phyloP scores from a whole-genome alignment of 2,888 invertebrate genomes.

The Lasius platythorax region DNA sequence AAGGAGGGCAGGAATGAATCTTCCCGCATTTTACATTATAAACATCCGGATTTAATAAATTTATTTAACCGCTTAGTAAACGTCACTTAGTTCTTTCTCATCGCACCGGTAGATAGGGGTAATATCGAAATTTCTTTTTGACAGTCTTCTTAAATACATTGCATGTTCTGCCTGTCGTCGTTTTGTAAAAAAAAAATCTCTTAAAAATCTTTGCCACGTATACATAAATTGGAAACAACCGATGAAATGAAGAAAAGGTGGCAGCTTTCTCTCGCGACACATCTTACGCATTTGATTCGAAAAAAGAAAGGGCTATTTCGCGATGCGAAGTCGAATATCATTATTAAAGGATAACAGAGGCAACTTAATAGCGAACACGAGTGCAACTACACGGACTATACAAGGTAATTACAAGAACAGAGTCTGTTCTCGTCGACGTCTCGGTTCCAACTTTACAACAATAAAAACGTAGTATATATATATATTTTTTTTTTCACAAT shows the following conservation, averaged over 20 bases:
- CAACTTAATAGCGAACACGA: conserved; percentile 26
- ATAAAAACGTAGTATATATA: conserved; percentile 76
- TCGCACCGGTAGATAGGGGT: neutral
- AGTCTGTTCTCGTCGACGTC: conserved; percentile 51
- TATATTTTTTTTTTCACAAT: conserved; percentile 71
- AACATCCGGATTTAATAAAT: conserved; percentile 16
- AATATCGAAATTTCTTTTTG: neutral
- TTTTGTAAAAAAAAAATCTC: neutral
- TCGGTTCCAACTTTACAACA: conserved; percentile 72
- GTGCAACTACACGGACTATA: conserved; percentile 42
- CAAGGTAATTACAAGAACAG: conserved; percentile 57
- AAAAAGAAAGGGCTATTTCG: neutral
- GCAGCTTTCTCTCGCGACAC: neutral
- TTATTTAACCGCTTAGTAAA: conserved; percentile 35
- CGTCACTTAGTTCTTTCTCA: conserved; percentile 12
- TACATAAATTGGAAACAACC: neutral
- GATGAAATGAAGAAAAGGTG: neutral
- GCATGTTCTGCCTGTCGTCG: neutral
- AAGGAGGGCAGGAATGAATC: conserved; percentile 24
- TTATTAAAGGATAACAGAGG: conserved; percentile 6
- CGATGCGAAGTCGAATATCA: conserved; percentile 23
- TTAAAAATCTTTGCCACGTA: neutral
- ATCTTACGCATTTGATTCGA: conserved; percentile 12
- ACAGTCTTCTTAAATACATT: neutral
- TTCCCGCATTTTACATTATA: neutral